Conservation (phyloP, 2,888 invertebrate species). For the Drosophila flavopinicola region DNA sequence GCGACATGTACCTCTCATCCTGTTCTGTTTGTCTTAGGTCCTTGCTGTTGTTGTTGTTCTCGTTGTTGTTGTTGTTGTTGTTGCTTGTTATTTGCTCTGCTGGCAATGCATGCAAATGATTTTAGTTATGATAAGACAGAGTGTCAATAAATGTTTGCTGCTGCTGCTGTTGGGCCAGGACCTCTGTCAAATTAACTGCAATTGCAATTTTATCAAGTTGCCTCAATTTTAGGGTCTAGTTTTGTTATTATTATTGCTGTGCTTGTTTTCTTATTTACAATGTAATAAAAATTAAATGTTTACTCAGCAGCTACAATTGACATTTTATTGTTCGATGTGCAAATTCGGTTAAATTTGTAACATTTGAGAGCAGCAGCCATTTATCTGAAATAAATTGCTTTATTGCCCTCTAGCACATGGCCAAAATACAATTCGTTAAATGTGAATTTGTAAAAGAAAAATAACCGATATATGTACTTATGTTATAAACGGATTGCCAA, state of each 20-base stretch:
- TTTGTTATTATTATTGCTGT: conserved; percentile 18
- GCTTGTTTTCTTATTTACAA: conserved; percentile 10
- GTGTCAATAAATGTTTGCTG: conserved; percentile 68
- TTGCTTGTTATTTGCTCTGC: conserved; percentile 9
- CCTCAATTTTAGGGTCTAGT: conserved; percentile 11
- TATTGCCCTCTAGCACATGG: neutral
- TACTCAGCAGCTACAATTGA: conserved; percentile 53
- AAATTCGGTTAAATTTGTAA: conserved; percentile 26
- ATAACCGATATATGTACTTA: neutral
- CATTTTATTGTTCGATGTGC: conserved; percentile 46
- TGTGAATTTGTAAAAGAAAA: conserved; percentile 4
- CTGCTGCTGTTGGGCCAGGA: conserved; percentile 15
- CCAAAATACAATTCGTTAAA: neutral
- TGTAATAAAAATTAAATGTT: conserved; percentile 62
- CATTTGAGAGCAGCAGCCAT: conserved; percentile 41
- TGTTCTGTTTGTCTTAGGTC: conserved; percentile 3
- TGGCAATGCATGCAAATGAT: conserved; percentile 64
- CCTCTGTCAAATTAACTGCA: conserved; percentile 57
- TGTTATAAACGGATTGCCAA: neutral
- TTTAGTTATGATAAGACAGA: conserved; percentile 68
- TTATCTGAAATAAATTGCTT: conserved; percentile 58
- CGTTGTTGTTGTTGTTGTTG: conserved; percentile 14
- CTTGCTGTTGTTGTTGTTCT: conserved; percentile 17
- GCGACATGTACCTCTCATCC: conserved; percentile 39
- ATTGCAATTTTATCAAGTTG: conserved; percentile 66